Evolutionary conservation across 2,888 invertebrate species (phyloP), one percentile per base, ranked within the genome.

Genomic region (Cyclophora punctaria): DNA sequence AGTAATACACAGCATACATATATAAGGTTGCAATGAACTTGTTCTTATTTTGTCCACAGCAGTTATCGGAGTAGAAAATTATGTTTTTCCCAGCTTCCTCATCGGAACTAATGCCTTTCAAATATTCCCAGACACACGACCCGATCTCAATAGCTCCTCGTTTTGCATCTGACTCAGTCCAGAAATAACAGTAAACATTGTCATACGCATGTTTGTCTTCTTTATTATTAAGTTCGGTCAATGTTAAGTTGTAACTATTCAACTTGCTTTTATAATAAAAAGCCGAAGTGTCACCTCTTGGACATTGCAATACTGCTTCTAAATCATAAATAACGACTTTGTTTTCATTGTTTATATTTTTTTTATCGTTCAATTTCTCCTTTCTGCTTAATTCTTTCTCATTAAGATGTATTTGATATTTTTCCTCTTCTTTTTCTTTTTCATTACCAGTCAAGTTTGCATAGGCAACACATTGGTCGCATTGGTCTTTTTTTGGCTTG

Each of bases 61-160:
- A 71, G 50, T 71, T 69, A 48, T 70, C 69, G 34, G 64, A 66
- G 56, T 69, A 69, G 52, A 70, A 67, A 46, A 60, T 64, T 37
- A 65, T 51, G 34, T 57, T 43, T 20, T 20, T 20, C 20, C 20
- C 20, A 20, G 20, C 20, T 20, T 20, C 20, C 20, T 20, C 20
- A 20, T 20, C 20, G 20, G 20, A 20, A 20, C 20, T 20, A 20
- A 20, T 20, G 4, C 5, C 5, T 37, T 37, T 5, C 4, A 57
- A 46, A 41, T 52, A 59, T 34, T 50, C 43, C 48, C 48, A 56
- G 4, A 57, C 34, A 49, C 59, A 58, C 46, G 61, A 48, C 42
- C 64, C 66, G 7, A 64, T 60, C 51, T 64, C 63, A 44, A 52
- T 57, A 33, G 62, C 56, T 35, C 63, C 58, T 47, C 66, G 53